phyloP scores from a whole-genome alignment of 2,797 vertebrate genomes.

The Sebastes kiyomatsui region DNA sequence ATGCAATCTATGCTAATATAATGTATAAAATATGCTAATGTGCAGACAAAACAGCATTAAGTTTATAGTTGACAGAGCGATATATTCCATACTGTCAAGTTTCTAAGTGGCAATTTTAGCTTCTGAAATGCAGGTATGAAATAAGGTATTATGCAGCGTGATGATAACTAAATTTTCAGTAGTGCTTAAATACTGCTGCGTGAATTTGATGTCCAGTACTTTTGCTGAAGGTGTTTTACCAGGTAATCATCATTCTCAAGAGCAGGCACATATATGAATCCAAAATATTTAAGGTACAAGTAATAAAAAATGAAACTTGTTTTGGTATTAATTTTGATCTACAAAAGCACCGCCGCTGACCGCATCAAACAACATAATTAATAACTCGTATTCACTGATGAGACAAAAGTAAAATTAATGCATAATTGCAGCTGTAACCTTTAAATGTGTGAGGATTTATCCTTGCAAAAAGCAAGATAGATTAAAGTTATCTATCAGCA shows the following conservation, averaged over 20 bases:
- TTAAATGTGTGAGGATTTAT: neutral
- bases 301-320: neutral
- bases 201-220: neutral
- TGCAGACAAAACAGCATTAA: slow-evolving; percentile 25
- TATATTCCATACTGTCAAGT: slow-evolving; percentile 26
- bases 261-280: neutral
- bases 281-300: neutral
- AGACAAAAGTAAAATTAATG: neutral
- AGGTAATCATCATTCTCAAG: neutral
- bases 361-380: neutral
- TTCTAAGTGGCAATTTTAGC: slow-evolving; percentile 39
- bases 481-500: neutral
- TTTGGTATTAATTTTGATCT: neutral
- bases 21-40: slow-evolving; percentile 34
- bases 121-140: slow-evolving; percentile 14
- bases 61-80: slow-evolving; percentile 19
- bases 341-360: neutral
- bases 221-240: neutral
- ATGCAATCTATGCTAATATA: slow-evolving; percentile 41
- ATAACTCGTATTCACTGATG: neutral
- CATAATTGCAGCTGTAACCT: neutral
- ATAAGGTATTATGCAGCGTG: slow-evolving; percentile 20
- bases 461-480: neutral
- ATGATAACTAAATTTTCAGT: neutral
- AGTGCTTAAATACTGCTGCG: slow-evolving; percentile 7